Percentiles rank a stretch among this genome's conserved stretches.
Evolutionary conservation across 2,797 vertebrate genomes (phyloP).

Genomic region (Cynopterus sphinx): DNA sequence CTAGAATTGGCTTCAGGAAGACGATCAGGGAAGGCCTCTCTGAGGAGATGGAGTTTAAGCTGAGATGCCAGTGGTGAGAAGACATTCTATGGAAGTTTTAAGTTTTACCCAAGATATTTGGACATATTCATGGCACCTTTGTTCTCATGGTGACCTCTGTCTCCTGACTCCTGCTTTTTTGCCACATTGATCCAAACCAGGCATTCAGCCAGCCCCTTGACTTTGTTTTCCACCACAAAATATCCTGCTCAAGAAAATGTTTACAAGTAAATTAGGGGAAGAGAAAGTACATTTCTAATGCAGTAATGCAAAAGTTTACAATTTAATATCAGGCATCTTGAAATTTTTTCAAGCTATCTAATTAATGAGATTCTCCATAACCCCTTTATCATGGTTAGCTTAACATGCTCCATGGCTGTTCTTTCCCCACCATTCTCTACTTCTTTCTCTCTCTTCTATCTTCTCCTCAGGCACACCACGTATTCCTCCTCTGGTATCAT

Average conservation of each 20-base stretch:
- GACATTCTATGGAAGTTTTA: background rate
- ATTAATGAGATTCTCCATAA: background rate
- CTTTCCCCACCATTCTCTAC: background rate
- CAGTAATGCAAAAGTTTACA: background rate
- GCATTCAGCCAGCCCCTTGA: background rate
- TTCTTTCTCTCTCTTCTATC: background rate
- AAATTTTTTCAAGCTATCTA: background rate
- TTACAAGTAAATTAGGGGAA: background rate
- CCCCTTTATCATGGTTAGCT: background rate
- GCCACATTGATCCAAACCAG: background rate
- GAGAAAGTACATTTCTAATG: background rate
- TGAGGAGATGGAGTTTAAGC: too few relatives aligned
- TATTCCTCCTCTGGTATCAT: background rate
- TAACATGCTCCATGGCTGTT: background rate
- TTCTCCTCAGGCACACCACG: background rate
- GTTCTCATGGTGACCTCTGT: background rate
- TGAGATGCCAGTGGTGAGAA: too few relatives aligned
- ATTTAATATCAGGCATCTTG: background rate
- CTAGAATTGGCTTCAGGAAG: too few relatives aligned
- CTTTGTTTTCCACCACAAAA: background rate
- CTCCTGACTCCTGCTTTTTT: background rate
- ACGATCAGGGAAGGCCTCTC: too few relatives aligned
- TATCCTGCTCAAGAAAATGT: background rate
- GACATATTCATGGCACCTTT: background rate
- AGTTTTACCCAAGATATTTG: background rate